Base-by-base conservation (phyloP, 2,797 vertebrate species). In the Poliocrania exsul region DNA sequence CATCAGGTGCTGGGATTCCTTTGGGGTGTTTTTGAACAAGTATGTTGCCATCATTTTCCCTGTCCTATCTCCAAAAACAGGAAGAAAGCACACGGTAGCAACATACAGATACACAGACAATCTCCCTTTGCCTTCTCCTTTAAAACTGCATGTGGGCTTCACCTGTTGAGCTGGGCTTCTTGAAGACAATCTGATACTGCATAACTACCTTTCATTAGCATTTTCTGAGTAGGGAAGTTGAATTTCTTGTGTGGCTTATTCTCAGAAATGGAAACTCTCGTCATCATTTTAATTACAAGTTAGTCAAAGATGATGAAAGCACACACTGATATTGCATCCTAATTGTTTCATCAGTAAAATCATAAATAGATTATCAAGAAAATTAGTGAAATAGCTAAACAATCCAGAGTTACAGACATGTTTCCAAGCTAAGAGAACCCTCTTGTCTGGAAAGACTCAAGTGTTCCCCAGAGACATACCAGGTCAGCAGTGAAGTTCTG, bases 131-230 rank as follows among this genome's bases (percentile, higher is more conserved):
- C 98, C 98, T 66, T 96, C 89, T 2, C 97, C 95, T 97, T 98
- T 98, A 88, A 98, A 99, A 74, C 95, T 95, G 8, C 97, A 97
- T 3, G 97, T 98, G 84, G 81, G 74, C 82, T 71, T 96, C 81
- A 98, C 97, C 5, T 98, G 77, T 98, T 98, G 92, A 98, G 97
- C 3, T 95, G 94, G 14, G 96, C 96, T 86, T 99, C 98, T 94
- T 98, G 97, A 33, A 98, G 86, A 81, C 98, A 98, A 94, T 95
- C 97, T 53, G 96, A 97, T 65, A 98, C 56, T 31, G 96, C 93
- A 11, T 98, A 98, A 74, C 69, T 70, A 49, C 98, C 98, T 26
- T 97, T 97, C 37, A 69, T 69, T 50, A 53, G 29, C 51, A 31
- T 31, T 53, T 29, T 31, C 18, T 53, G 51, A 53, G 18, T 18